phyloP scores from a whole-genome alignment of 2,888 invertebrate genomes.

The Trissolcus brochymenae region DNA sequence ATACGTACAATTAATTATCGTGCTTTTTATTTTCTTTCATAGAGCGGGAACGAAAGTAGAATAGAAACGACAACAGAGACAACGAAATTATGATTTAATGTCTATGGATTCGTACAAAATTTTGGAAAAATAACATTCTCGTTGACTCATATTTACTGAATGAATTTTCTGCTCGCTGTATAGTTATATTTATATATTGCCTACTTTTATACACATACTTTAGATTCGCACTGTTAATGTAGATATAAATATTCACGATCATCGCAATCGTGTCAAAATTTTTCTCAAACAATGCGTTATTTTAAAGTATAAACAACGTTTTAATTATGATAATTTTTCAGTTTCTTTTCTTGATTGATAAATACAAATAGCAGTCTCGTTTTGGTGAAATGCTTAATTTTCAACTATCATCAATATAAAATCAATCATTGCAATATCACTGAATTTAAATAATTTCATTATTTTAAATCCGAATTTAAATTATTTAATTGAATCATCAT shows the following conservation, averaged over 20 bases:
- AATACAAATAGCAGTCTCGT: no score
- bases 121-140: conserved; percentile 40
- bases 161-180: conserved; percentile 28
- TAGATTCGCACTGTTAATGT: conserved; percentile 43
- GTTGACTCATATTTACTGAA: conserved; percentile 25
- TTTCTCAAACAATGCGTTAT: background rate
- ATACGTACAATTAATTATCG: no score
- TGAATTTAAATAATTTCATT: background rate
- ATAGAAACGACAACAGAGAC: background rate
- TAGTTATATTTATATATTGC: conserved; percentile 40
- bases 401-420: no score
- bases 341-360: background rate
- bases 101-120: conserved; percentile 1
- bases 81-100: conserved; percentile 2
- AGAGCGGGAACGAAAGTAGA: background rate
- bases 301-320: background rate
- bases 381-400: no score
- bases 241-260: conserved; percentile 26
- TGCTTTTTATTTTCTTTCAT: no score
- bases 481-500: no score
- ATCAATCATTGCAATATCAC: background rate
- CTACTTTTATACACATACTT: conserved; percentile 47
- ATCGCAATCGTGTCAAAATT: conserved; percentile 14
- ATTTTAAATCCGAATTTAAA: no score
- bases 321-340: background rate